A percentile compares a stretch with the other conserved stretches of the same genome.
These are phyloP conservation scores for Scomberomorus guttatus DNA, from an alignment of 2,797 vertebrate species.

Conservation along the genomic window DNA sequence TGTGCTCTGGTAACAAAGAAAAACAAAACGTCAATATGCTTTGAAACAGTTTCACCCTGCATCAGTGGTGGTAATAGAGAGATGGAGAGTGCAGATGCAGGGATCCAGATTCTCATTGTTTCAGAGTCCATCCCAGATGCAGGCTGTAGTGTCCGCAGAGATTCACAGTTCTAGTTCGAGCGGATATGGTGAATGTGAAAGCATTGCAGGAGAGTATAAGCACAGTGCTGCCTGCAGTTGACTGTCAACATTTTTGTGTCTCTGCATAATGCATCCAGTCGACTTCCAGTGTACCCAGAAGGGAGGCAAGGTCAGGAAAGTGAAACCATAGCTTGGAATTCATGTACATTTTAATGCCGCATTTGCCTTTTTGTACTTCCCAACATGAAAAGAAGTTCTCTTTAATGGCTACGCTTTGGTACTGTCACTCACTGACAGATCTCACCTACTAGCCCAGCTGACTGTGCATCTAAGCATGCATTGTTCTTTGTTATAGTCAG, in stretches of 20 bases:
- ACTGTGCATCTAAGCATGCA: constrained; percentile 27
- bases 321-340: constrained; percentile 42
- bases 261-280: constrained; percentile 47
- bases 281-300: constrained; percentile 25
- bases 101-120: constrained; percentile 57
- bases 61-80: constrained; percentile 48
- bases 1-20: constrained; percentile 32
- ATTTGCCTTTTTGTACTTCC: constrained; percentile 20
- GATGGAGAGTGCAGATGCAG: constrained; percentile 39
- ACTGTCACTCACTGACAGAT: constrained; percentile 37
- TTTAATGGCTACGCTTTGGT: constrained; percentile 30
- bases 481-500: constrained; percentile 37
- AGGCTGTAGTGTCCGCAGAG: constrained; percentile 40
- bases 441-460: constrained; percentile 14
- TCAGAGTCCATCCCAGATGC: constrained; percentile 54
- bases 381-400: constrained; percentile 13
- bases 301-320: constrained; percentile 47
- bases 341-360: constrained; percentile 47
- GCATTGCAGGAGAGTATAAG: constrained; percentile 1
- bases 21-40: constrained; percentile 66
- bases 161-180: constrained; percentile 9
- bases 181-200: constrained; percentile 4
- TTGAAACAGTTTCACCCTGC: constrained; percentile 36
- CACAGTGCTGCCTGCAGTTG: constrained; percentile 20
- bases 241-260: constrained; percentile 41